Evolutionary conservation across 2,797 vertebrate species (phyloP).

Genomic region (Pseudomugil gertrudae): DNA sequence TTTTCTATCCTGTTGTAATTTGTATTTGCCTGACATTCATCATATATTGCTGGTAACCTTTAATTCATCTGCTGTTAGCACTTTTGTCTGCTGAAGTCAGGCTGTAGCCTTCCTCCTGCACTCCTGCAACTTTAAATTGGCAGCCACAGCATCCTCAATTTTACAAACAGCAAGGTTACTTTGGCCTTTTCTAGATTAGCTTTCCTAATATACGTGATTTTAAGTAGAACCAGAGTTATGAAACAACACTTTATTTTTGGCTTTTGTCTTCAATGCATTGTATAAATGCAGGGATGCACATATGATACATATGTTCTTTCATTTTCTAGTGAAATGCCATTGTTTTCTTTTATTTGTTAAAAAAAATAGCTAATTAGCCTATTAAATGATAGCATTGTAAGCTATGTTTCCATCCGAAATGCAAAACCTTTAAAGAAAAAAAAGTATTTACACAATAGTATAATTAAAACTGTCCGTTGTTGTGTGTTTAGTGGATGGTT

Average conservation of each 20-base stretch:
- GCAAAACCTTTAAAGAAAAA: too few relatives aligned
- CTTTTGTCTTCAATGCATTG: not conserved
- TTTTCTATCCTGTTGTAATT: slow-evolving; percentile 83
- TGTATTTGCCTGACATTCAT: slow-evolving; percentile 86
- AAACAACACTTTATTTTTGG: not conserved
- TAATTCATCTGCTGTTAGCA: slow-evolving; percentile 93
- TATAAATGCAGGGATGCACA: not conserved
- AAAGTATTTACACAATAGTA: too few relatives aligned
- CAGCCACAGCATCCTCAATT: slow-evolving; percentile 18
- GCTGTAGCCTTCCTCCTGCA: slow-evolving; percentile 21
- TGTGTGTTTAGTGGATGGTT: too few relatives aligned
- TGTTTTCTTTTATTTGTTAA: not conserved
- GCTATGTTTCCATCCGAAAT: too few relatives aligned
- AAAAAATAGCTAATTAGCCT: too few relatives aligned
- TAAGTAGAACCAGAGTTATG: not conserved
- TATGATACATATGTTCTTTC: not conserved
- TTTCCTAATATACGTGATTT: slow-evolving; percentile 3
- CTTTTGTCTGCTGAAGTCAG: slow-evolving; percentile 87
- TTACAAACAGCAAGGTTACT: slow-evolving; percentile 20
- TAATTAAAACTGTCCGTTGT: too few relatives aligned
- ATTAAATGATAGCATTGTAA: too few relatives aligned
- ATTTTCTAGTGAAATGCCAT: not conserved
- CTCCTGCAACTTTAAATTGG: slow-evolving; percentile 70
- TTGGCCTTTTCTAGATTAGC: not conserved
- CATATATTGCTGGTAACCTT: slow-evolving; percentile 88